A percentile compares a stretch with the other conserved stretches of the same genome.
Conservation (phyloP, 2,797 vertebrate genomes). For the Heterohyrax brucei region DNA sequence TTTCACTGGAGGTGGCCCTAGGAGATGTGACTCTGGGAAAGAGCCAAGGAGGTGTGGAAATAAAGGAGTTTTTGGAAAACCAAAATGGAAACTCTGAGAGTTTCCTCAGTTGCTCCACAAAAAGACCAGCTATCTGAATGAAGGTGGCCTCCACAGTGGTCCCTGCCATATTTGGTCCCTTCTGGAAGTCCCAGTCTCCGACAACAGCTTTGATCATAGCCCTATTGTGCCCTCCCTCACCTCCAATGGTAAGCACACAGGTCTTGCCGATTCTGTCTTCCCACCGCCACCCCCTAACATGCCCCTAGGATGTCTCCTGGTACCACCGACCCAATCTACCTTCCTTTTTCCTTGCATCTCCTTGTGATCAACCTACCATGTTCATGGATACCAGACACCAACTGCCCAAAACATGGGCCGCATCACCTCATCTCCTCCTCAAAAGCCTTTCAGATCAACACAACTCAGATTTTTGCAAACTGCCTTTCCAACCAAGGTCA, state of each 20-base stretch:
- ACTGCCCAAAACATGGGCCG: background rate
- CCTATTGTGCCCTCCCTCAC: background rate
- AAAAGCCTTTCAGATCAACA: background rate
- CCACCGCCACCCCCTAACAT: background rate
- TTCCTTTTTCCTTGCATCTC: background rate
- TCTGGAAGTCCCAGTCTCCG: constrained; percentile 17
- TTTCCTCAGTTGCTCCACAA: background rate
- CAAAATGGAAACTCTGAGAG: constrained; percentile 12
- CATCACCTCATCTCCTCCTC: background rate
- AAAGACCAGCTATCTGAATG: background rate
- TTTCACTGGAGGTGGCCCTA: background rate
- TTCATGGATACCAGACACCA: background rate
- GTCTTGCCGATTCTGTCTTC: background rate
- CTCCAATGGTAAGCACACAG: background rate
- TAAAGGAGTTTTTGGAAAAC: background rate
- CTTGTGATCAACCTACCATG: background rate
- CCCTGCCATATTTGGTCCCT: background rate
- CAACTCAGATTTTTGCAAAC: background rate
- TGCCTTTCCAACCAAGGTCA: background rate
- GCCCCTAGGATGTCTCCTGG: background rate
- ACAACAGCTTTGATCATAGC: background rate
- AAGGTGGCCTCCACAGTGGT: background rate
- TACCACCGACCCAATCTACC: background rate
- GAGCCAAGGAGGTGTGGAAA: background rate
- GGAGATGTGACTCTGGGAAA: background rate